A percentile compares a stretch with the other conserved stretches of the same genome.
Evolutionary conservation across 2,113 vertebrate genomes (phyloP).

Genomic region (Fukomys damarensis): DNA sequence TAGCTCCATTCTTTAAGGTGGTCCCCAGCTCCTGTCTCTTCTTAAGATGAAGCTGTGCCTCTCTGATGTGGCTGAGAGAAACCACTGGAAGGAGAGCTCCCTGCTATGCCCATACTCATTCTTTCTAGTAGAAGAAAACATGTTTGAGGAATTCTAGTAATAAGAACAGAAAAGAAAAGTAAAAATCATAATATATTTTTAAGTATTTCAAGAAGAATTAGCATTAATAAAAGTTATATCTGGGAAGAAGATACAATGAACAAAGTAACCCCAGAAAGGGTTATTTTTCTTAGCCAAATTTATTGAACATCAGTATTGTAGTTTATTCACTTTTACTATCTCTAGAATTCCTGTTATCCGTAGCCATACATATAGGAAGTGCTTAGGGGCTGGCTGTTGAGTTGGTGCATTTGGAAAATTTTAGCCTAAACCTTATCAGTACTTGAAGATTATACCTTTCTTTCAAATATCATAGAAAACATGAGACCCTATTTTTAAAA

Average conservation of each 20-base stretch:
- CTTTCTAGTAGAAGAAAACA: neutral
- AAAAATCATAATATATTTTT: neutral
- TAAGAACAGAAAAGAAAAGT: neutral
- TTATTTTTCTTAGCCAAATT: neutral
- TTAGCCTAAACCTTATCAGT: neutral
- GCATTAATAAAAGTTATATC: neutral
- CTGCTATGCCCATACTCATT: neutral
- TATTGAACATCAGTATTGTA: neutral
- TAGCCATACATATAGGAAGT: neutral
- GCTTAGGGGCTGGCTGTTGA: neutral
- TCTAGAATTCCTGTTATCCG: neutral
- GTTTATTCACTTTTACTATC: neutral
- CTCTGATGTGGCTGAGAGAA: neutral
- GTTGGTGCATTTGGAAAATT: neutral
- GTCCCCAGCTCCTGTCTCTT: neutral
- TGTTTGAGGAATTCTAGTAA: neutral
- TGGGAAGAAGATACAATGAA: neutral
- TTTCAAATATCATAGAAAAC: slow-evolving; percentile 10
- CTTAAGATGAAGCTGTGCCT: neutral
- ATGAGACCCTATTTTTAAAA: neutral
- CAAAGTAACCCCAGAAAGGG: neutral
- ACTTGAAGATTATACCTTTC: neutral
- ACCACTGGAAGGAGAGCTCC: neutral
- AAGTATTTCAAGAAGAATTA: slow-evolving; percentile 14
- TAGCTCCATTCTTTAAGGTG: neutral